phyloP scores from a whole-genome alignment of 2,113 vertebrate genomes.

The Vanacampus margaritifer region DNA sequence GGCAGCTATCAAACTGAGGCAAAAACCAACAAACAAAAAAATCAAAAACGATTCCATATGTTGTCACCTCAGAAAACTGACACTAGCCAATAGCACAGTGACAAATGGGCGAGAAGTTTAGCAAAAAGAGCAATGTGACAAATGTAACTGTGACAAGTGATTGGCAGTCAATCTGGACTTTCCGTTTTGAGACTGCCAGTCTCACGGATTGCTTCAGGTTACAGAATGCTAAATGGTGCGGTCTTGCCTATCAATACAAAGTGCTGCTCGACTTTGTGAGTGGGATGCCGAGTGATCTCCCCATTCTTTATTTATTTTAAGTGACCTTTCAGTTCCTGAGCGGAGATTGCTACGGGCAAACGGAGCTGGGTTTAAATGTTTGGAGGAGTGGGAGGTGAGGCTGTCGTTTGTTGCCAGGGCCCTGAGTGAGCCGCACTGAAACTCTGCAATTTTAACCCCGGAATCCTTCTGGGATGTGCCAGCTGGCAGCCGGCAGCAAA shows the following conservation, averaged over 20 bases:
- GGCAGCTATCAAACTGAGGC: slow-evolving; percentile 32
- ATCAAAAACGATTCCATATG: slow-evolving; percentile 13
- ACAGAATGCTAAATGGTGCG: slow-evolving; percentile 61
- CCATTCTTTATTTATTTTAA: slow-evolving; percentile 74
- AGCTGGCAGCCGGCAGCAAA: slow-evolving; percentile 64
- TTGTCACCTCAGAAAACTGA: slow-evolving; percentile 11
- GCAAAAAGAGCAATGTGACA: slow-evolving; percentile 42
- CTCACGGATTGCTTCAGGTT: slow-evolving; percentile 56
- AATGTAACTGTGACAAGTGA: slow-evolving; percentile 58
- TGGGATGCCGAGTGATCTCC: slow-evolving; percentile 67
- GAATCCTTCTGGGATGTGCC: slow-evolving; percentile 51
- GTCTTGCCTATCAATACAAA: slow-evolving; percentile 62
- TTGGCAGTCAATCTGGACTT: slow-evolving; percentile 67
- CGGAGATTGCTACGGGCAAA: slow-evolving; percentile 61
- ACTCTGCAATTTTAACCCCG: slow-evolving; percentile 49
- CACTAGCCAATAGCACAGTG: slow-evolving; percentile 21
- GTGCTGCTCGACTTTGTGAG: slow-evolving; percentile 50
- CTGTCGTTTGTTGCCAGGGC: slow-evolving; percentile 53
- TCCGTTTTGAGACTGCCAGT: slow-evolving; percentile 59
- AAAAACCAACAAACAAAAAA: slow-evolving; percentile 20
- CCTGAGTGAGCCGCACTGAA: slow-evolving; percentile 43
- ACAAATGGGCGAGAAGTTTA: slow-evolving; percentile 40
- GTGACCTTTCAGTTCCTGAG: slow-evolving; percentile 65
- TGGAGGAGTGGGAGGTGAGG: slow-evolving; percentile 62
- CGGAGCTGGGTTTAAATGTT: slow-evolving; percentile 66